Evolutionary conservation across 2,888 invertebrate genomes (phyloP), one percentile per base, ranked within the genome.

Genomic region (Conus canariensis): DNA sequence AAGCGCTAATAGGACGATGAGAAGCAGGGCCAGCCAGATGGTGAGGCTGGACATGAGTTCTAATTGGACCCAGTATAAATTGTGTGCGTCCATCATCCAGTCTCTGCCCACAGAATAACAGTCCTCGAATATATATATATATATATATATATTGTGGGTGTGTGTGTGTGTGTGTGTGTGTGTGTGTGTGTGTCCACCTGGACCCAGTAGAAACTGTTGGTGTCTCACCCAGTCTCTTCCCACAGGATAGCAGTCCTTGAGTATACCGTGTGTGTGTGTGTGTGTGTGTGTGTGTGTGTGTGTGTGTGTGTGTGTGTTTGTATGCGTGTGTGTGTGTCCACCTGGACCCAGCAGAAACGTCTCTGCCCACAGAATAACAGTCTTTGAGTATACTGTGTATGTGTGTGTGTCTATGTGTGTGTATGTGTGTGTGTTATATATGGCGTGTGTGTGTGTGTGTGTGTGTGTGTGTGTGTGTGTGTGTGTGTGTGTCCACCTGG

Each of bases 21-120:
- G 83, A 5, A 96, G 45, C 58, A 95, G 92, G 14, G 93, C 90
- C 9, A 96, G 91, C 96, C 95, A 96, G n/a, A 94, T 91, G 2
- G 92, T 92, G 5, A 89, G 91, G 80, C 93, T 92, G 67, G 92
- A 90, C 58, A 95, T 91, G 25, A 95, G 91, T 10, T 92, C 93
- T 89, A 92, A 92, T 86, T 93, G 93, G 16, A 93, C 93, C 85
- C 91, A 90, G 85, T 91, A 93, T 70, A 94, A 91, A 80, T 93
- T 93, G 67, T 92, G 92, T 59, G 91, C 90, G 25, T 91, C 91
- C 19, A 93, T 90, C 25, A 94, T 88, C 83, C 92, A 91, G 19
- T 91, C 82, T 88, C 94, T 94, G 92, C 16, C 91, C 90, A 14
- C 9, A 80, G n/a, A 90, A 70, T 45, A 45, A 45, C 45, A 45